Conservation (phyloP, 1,140 invertebrate species). For the Monochamus saltuarius region DNA sequence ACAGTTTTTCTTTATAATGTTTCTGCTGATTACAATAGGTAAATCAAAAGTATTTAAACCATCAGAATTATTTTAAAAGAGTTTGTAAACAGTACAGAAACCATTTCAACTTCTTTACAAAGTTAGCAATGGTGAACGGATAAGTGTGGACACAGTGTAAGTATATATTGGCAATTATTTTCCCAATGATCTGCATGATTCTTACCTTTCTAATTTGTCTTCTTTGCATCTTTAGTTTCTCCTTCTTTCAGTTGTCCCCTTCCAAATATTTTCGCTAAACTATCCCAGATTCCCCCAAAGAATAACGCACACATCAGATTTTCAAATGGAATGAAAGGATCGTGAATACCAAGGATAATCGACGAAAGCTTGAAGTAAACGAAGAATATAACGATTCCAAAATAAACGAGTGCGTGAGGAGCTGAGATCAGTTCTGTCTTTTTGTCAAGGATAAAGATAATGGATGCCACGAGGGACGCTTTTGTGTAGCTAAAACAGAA, state of each 20-base stretch:
- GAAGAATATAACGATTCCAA: slow-evolving; percentile 98
- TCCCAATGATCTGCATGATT: too few relatives aligned
- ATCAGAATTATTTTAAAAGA: too few relatives aligned
- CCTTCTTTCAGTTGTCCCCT: slow-evolving; percentile 75
- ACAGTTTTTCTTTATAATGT: too few relatives aligned
- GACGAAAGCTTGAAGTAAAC: slow-evolving; percentile 99
- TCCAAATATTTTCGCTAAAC: slow-evolving; percentile 80
- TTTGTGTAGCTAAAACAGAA: slow-evolving; percentile 84
- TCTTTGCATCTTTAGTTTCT: slow-evolving; percentile 75
- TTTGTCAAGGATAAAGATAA: slow-evolving; percentile 95
- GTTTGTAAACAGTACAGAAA: too few relatives aligned
- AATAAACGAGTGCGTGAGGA: slow-evolving; percentile 95
- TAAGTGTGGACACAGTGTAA: too few relatives aligned
- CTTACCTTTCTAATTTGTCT: slow-evolving; percentile 64
- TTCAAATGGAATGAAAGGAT: slow-evolving; percentile 98
- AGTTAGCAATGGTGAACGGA: too few relatives aligned
- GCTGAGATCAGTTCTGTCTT: slow-evolving; percentile 95
- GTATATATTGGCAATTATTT: too few relatives aligned
- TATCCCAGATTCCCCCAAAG: slow-evolving; percentile 98
- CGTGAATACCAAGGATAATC: slow-evolving; percentile 93
- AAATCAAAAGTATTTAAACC: too few relatives aligned
- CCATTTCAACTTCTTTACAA: too few relatives aligned
- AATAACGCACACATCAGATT: slow-evolving; percentile 97
- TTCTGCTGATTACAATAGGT: too few relatives aligned
- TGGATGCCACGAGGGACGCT: slow-evolving; percentile 90